A percentile compares a stretch with the other conserved stretches of the same genome.
Conservation (phyloP, 2,888 invertebrate genomes). For the Dryococelus australis region DNA sequence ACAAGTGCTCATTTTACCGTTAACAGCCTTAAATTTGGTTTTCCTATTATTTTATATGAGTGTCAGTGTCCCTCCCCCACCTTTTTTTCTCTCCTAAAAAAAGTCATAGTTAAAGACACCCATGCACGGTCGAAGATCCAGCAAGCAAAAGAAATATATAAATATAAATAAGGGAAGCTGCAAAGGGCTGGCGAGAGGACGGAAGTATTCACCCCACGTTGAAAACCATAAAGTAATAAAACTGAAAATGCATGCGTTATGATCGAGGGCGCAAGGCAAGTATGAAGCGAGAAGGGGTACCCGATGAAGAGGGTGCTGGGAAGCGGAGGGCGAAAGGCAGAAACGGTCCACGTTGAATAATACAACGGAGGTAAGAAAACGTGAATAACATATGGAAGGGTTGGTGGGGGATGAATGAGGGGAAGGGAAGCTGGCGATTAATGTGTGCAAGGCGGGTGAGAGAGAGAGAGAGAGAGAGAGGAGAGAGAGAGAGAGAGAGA, state of each 20-base stretch:
- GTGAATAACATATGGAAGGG: slow-evolving; percentile 6
- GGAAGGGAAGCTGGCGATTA: background rate
- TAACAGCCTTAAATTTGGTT: too few species aligned
- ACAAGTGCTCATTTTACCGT: too few species aligned
- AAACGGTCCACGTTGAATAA: background rate
- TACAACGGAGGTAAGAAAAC: slow-evolving; percentile 2
- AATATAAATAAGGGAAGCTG: background rate
- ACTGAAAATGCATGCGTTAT: background rate
- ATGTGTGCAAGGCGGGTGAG: background rate
- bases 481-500: too few species aligned
- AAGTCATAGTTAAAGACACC: too few species aligned
- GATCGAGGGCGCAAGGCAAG: background rate
- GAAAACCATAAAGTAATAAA: background rate
- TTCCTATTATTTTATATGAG: too few species aligned
- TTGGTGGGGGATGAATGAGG: background rate
- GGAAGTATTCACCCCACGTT: background rate
- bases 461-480: too few species aligned
- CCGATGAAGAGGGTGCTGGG: background rate
- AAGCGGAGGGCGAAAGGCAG: background rate
- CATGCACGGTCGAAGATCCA: background rate
- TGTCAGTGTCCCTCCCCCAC: too few species aligned
- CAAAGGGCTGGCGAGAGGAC: background rate
- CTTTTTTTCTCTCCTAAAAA: too few species aligned
- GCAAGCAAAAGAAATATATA: background rate
- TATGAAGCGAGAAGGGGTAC: background rate